phyloP scores from a whole-genome alignment of 2,113 vertebrate species.

The Cephalopholis sonnerati region DNA sequence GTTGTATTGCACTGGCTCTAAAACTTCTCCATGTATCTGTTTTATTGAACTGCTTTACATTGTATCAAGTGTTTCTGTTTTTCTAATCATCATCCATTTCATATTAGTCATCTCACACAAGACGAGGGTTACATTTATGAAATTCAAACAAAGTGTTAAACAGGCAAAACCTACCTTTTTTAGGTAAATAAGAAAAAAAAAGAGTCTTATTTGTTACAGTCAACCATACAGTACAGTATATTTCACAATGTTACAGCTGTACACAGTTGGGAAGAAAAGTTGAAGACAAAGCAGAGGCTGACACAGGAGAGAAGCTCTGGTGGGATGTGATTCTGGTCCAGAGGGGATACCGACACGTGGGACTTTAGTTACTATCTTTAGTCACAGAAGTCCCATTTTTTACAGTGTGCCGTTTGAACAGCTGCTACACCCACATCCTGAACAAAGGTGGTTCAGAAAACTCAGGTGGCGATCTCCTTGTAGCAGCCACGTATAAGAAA shows the following conservation, averaged over 20 bases:
- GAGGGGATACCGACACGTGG: slow-evolving; percentile 19
- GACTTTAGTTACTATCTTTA: slow-evolving; percentile 55
- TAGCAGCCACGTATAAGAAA: slow-evolving; percentile 1
- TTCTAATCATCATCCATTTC: no score
- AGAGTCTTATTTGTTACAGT: slow-evolving; percentile 1
- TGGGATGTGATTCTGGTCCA: slow-evolving; percentile 39
- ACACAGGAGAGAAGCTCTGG: slow-evolving; percentile 39
- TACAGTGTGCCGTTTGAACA: slow-evolving; percentile 41
- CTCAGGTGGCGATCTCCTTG: slow-evolving; percentile 18
- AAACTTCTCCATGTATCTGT: no score
- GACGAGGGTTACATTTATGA: neutral
- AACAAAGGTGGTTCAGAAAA: slow-evolving; percentile 25
- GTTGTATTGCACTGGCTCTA: no score
- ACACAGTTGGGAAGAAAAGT: slow-evolving; percentile 4
- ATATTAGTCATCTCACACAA: neutral
- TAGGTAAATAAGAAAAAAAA: neutral
- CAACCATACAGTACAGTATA: neutral
- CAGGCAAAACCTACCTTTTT: neutral
- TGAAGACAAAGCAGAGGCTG: slow-evolving; percentile 20
- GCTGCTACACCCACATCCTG: slow-evolving; percentile 44
- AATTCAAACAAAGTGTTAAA: neutral
- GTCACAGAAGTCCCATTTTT: slow-evolving; percentile 45
- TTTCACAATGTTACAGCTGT: slow-evolving; percentile 4
- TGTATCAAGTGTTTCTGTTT: neutral
- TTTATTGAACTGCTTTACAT: neutral